phyloP scores from a whole-genome alignment of 2,113 vertebrate species.

The Camelus dromedarius region DNA sequence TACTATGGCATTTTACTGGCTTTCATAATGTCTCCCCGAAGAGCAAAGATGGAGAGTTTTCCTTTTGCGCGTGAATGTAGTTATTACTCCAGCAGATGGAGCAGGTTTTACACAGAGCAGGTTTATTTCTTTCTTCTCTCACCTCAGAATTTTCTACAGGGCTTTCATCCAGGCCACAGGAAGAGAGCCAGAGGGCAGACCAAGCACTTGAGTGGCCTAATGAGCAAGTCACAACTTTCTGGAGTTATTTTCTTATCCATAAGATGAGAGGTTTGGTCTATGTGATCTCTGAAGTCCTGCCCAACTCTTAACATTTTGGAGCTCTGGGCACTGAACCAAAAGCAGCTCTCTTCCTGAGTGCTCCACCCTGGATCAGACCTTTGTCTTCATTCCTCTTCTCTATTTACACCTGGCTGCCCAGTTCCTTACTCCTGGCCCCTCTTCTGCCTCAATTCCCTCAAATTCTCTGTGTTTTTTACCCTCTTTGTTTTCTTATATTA shows the following conservation, averaged over 20 bases:
- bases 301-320: background rate
- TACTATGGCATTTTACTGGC: background rate
- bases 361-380: conserved; percentile 1
- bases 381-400: background rate
- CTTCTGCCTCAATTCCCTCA: conserved; percentile 1
- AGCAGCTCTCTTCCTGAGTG: background rate
- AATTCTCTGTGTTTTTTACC: background rate
- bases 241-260: background rate
- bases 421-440: background rate
- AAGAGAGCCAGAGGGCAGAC: background rate
- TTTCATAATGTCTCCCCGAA: background rate
- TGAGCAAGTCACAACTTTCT: background rate
- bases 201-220: background rate
- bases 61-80: background rate
- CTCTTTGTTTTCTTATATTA: background rate
- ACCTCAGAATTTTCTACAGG: background rate
- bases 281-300: background rate
- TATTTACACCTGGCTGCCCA: background rate
- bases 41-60: background rate
- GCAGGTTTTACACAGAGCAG: background rate
- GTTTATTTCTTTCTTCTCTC: background rate
- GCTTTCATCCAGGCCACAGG: background rate
- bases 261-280: background rate
- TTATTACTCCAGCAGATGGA: background rate
- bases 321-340: background rate